phyloP scores from a whole-genome alignment of 2,113 vertebrate genomes.

The Heloderma charlesbogerti region DNA sequence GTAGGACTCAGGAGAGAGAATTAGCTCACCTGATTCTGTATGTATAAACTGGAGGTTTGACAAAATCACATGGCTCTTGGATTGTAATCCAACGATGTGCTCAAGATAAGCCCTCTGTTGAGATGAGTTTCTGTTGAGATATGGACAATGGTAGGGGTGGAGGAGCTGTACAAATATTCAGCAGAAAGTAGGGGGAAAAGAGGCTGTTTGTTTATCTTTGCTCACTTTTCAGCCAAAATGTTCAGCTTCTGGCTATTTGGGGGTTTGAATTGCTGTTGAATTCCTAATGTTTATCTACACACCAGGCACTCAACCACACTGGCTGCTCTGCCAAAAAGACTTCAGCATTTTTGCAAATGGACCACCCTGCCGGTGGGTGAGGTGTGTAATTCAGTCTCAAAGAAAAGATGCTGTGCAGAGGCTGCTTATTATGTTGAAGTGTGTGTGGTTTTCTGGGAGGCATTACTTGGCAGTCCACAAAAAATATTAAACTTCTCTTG shows the following conservation, averaged over 20 bases:
- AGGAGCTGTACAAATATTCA: conserved; percentile 22
- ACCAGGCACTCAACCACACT: conserved; percentile 58
- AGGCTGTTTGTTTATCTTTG: conserved; percentile 43
- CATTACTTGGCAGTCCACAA: conserved; percentile 67
- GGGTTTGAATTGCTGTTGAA: conserved; percentile 56
- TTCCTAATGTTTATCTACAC: conserved; percentile 63
- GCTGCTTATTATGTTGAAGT: conserved; percentile 67
- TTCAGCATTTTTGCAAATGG: conserved; percentile 62
- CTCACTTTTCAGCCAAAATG: conserved; percentile 32
- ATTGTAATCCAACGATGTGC: not conserved
- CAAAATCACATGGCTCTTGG: not conserved
- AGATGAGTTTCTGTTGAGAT: not conserved
- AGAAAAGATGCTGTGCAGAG: conserved; percentile 66
- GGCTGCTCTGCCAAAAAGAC: conserved; percentile 65
- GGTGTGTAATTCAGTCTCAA: conserved; percentile 67
- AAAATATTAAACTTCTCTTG: conserved; percentile 66
- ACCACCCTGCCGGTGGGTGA: conserved; percentile 74
- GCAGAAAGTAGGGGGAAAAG: not conserved
- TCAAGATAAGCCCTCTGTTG: not conserved
- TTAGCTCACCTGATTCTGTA: not conserved
- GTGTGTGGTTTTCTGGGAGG: conserved; percentile 73
- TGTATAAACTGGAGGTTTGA: not conserved
- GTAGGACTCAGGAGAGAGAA: not conserved
- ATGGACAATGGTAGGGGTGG: not conserved
- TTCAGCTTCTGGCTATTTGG: conserved; percentile 53